phyloP scores from a whole-genome alignment of 2,797 vertebrate genomes.

The Sebastolobus alascanus region DNA sequence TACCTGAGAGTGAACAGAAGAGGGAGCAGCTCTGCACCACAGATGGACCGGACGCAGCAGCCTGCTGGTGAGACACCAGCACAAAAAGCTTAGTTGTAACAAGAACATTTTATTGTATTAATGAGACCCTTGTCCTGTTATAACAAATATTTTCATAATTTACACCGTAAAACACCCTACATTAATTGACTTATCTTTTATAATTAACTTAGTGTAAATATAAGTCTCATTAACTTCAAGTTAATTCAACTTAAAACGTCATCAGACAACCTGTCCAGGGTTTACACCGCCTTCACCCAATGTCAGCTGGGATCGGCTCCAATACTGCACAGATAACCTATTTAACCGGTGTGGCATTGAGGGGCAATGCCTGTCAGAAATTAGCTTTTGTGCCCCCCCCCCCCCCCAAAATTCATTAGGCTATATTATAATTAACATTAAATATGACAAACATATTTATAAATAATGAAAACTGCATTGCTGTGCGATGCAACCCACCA shows the following conservation, averaged over 20 bases:
- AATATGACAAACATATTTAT: too few relatives aligned
- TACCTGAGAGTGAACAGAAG: conserved; percentile 1
- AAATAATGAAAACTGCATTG: too few relatives aligned
- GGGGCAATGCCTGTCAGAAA: too few relatives aligned
- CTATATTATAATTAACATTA: too few relatives aligned
- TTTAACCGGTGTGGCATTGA: too few relatives aligned
- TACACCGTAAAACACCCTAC: not conserved
- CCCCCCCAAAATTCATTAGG: too few relatives aligned
- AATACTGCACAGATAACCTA: too few relatives aligned
- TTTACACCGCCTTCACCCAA: too few relatives aligned
- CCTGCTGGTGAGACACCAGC: not conserved
- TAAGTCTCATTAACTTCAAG: not conserved
- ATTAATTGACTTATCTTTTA: not conserved
- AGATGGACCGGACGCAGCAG: not conserved
- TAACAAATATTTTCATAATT: not conserved
- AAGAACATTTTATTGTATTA: not conserved
- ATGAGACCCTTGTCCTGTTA: not conserved
- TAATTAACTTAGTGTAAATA: not conserved
- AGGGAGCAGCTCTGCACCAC: conserved; percentile 6
- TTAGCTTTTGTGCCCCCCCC: too few relatives aligned
- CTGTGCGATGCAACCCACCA: too few relatives aligned
- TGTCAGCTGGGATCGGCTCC: too few relatives aligned
- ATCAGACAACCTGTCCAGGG: not conserved
- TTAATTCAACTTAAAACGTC: not conserved
- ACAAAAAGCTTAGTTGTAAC: too few relatives aligned